phyloP scores from a whole-genome alignment of 2,113 vertebrate species.

The Acrocephalus arundinaceus region DNA sequence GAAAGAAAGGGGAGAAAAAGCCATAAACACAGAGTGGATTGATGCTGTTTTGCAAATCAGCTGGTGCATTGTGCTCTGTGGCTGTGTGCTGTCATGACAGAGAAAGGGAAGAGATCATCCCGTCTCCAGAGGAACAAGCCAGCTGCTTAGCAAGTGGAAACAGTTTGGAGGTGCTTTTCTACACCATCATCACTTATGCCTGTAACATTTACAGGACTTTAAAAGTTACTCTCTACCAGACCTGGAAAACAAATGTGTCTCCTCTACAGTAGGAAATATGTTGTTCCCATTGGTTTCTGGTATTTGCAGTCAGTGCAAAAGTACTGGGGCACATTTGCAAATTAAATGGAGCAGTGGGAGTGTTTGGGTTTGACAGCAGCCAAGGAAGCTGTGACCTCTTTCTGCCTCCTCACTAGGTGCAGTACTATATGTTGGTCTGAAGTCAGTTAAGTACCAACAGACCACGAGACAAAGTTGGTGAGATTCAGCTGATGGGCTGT shows the following conservation, averaged over 20 bases:
- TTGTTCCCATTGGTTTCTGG: neutral
- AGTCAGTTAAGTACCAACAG: neutral
- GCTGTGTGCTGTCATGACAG: neutral
- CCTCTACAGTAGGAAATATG: neutral
- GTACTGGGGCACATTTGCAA: neutral
- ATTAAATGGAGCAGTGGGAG: conserved; percentile 9
- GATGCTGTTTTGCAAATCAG: conserved; percentile 43
- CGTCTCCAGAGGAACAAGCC: conserved; percentile 36
- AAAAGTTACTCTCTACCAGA: neutral
- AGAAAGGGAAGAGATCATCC: conserved; percentile 15
- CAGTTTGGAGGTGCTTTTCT: conserved; percentile 13
- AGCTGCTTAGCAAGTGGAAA: conserved; percentile 10
- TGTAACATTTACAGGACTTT: neutral
- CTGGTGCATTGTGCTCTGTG: conserved; percentile 26
- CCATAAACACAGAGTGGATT: neutral
- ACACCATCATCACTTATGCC: neutral
- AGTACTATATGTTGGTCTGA: neutral
- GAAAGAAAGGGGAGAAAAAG: neutral
- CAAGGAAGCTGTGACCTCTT: conserved; percentile 8
- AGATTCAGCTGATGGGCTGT: neutral
- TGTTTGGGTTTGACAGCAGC: conserved; percentile 13
- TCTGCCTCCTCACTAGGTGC: neutral
- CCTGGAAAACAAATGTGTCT: neutral
- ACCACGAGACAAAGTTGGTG: neutral
- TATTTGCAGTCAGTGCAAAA: neutral